A percentile compares a stretch with the other conserved stretches of the same genome.
phyloP scores from a whole-genome alignment of 2,797 vertebrate genomes.

The Heliangelus exortis region DNA sequence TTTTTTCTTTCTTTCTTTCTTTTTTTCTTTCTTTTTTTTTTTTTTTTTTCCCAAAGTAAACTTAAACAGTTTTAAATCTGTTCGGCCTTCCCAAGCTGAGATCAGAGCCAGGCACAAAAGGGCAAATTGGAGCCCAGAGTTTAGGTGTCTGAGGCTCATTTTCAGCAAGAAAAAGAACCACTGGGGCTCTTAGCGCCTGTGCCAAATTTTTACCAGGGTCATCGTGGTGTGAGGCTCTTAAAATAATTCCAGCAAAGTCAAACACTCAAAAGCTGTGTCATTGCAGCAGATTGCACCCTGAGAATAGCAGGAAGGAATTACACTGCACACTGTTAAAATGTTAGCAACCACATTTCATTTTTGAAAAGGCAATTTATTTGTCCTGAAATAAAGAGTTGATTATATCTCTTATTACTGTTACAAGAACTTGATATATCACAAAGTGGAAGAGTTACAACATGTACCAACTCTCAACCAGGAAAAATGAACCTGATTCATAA shows the following conservation, averaged over 20 bases:
- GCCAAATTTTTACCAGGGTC: not conserved
- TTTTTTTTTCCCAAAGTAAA: not conserved
- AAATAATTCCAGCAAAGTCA: constrained; percentile 57
- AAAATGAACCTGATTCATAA: constrained; percentile 87
- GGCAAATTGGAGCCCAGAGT: not conserved
- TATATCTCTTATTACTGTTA: constrained; percentile 78
- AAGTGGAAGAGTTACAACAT: constrained; percentile 76
- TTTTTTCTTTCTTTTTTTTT: not conserved
- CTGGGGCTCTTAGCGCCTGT: not conserved
- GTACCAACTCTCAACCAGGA: constrained; percentile 78
- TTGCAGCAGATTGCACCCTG: constrained; percentile 50
- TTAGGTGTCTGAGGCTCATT: not conserved
- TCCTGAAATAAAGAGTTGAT: constrained; percentile 79
- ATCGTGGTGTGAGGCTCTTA: not conserved
- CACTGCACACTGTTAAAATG: constrained; percentile 70
- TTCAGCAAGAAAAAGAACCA: not conserved
- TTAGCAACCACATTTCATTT: constrained; percentile 75
- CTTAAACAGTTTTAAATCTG: constrained; percentile 37
- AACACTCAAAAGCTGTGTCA: constrained; percentile 64
- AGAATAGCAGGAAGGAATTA: constrained; percentile 66
- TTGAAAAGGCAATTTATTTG: constrained; percentile 78
- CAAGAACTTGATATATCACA: constrained; percentile 78
- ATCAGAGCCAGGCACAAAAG: constrained; percentile 27
- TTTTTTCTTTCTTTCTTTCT: not conserved
- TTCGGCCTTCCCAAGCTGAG: not conserved